Percentiles rank a stretch among this genome's conserved stretches.
These are phyloP conservation scores for Cetonia aurata DNA, from an alignment of 2,888 invertebrate genomes.

Conservation along the genomic window DNA sequence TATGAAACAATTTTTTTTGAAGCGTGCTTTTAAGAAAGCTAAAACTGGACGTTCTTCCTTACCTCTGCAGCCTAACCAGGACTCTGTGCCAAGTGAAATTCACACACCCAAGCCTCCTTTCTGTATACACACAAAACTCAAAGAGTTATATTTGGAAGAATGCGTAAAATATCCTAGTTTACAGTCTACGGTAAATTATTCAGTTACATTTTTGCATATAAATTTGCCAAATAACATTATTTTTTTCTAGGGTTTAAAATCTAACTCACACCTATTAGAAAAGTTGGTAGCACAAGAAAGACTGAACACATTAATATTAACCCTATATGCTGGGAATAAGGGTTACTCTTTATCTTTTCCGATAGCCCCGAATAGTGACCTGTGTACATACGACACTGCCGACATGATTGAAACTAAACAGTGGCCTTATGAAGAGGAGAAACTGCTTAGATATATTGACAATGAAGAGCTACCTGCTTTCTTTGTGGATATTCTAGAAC, in stretches of 20 bases:
- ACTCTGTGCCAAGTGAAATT: constrained; percentile 53
- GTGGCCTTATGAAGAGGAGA: constrained; percentile 92
- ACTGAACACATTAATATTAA: constrained; percentile 90
- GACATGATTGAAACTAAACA: constrained; percentile 79
- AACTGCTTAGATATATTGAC: constrained; percentile 88
- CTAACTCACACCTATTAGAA: constrained; percentile 82
- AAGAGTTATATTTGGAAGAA: constrained; percentile 65
- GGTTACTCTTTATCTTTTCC: constrained; percentile 78
- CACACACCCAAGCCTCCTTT: constrained; percentile 58
- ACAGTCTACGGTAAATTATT: constrained; percentile 53
- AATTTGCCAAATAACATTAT: not conserved
- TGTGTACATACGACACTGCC: constrained; percentile 63
- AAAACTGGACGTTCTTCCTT: constrained; percentile 62
- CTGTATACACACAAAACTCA: constrained; percentile 65
- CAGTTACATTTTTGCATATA: not conserved
- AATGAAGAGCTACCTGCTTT: constrained; percentile 92
- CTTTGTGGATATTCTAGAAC: constrained; percentile 85
- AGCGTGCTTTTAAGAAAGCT: constrained; percentile 63
- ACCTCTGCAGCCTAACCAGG: constrained; percentile 62
- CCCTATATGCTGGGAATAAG: constrained; percentile 92
- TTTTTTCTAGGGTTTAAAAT: constrained; percentile 71
- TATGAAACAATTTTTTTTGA: not conserved
- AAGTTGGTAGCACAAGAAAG: constrained; percentile 87
- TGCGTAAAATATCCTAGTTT: constrained; percentile 56
- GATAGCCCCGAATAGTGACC: constrained; percentile 45